phyloP scores from a whole-genome alignment of 2,888 invertebrate species.

The Thera obeliscata region DNA sequence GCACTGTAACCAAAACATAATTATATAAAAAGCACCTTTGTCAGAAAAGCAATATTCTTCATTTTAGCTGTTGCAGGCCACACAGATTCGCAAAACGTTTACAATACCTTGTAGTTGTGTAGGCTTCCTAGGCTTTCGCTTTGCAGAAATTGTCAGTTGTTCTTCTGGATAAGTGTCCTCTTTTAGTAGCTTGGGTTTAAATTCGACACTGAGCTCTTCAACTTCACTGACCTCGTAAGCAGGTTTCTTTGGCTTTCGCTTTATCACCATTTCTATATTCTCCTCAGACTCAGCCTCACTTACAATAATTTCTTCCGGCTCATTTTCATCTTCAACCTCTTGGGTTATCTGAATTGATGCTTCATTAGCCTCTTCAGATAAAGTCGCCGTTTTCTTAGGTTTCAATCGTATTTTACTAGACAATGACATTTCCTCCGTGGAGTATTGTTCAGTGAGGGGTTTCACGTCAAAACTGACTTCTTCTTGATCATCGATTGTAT shows the following conservation, averaged over 20 bases:
- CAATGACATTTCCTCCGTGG: constrained; percentile 89
- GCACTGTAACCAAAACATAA: not conserved
- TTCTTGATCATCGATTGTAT: constrained; percentile 88
- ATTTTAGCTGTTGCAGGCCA: constrained; percentile 14
- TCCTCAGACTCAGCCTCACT: constrained; percentile 86
- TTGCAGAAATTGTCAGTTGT: constrained; percentile 87
- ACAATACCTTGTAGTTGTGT: constrained; percentile 87
- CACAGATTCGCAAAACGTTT: constrained; percentile 4
- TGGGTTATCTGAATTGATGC: constrained; percentile 87
- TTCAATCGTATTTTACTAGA: constrained; percentile 89
- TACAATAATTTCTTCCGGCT: constrained; percentile 87
- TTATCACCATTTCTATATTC: constrained; percentile 79
- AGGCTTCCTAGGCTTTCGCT: constrained; percentile 86
- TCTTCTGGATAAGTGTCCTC: constrained; percentile 86
- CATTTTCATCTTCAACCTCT: constrained; percentile 86
- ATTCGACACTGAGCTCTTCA: constrained; percentile 84
- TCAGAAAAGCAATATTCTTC: constrained; percentile 18
- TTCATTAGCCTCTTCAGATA: constrained; percentile 88
- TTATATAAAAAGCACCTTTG: constrained; percentile 11
- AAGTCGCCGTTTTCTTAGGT: constrained; percentile 85
- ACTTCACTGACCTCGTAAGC: constrained; percentile 86
- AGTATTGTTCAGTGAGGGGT: constrained; percentile 76
- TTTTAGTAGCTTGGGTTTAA: constrained; percentile 75
- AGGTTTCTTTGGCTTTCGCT: constrained; percentile 79
- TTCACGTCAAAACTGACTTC: constrained; percentile 77